These are phyloP conservation scores for Lepus oiostolus DNA, from an alignment of 2,797 vertebrate genomes.

Conservation along the genomic window DNA sequence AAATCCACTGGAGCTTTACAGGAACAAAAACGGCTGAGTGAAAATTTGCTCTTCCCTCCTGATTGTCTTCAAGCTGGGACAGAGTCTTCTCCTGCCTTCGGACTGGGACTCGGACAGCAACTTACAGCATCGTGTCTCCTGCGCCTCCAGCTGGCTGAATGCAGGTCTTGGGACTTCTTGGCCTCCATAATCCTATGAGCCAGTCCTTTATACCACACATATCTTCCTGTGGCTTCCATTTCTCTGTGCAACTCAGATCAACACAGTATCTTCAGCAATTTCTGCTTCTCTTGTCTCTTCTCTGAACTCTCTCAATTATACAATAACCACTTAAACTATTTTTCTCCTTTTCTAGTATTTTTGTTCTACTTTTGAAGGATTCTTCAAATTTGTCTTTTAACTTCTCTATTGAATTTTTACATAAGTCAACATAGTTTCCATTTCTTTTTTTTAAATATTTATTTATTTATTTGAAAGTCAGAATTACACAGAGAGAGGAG, in stretches of 20 bases:
- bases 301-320: conserved; percentile 34
- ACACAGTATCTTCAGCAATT: background rate
- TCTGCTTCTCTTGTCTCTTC: background rate
- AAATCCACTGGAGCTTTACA: background rate
- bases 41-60: background rate
- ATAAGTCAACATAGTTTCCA: background rate
- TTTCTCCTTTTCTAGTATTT: background rate
- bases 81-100: no score
- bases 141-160: background rate
- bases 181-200: background rate
- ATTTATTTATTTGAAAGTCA: no score
- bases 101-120: background rate
- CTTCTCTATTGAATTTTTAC: background rate
- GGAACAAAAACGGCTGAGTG: background rate
- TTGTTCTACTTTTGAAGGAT: conserved; percentile 8
- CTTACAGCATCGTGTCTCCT: background rate
- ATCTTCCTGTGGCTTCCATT: background rate
- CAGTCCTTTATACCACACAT: background rate
- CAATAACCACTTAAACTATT: background rate
- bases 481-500: no score
- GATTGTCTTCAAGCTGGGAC: background rate
- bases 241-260: background rate
- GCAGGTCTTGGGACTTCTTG: background rate
- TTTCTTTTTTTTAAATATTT: no score
- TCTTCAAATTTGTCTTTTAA: conserved; percentile 38